Conservation (phyloP, 2,888 invertebrate species). For the Congeria kusceri region DNA sequence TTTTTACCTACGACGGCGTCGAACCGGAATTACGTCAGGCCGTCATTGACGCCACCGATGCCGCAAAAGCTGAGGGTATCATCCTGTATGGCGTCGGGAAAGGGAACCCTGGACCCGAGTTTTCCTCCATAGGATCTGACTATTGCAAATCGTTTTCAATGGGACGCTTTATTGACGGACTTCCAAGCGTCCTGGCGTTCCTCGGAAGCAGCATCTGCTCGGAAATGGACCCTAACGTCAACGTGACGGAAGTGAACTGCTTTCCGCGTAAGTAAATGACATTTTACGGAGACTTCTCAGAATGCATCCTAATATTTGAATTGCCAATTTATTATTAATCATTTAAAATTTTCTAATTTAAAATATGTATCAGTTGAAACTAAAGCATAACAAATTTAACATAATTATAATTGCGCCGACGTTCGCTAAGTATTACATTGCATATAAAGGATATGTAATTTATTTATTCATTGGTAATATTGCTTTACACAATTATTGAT, state of each 20-base stretch:
- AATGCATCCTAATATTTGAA: too few species aligned
- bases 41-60: constrained; percentile 48
- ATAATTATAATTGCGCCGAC: too few species aligned
- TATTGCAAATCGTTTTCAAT: constrained; percentile 68
- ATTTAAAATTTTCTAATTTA: too few species aligned
- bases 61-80: constrained; percentile 55
- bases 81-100: constrained; percentile 67
- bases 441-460: too few species aligned
- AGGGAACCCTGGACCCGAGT: constrained; percentile 61
- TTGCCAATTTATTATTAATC: too few species aligned
- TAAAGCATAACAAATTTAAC: too few species aligned
- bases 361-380: too few species aligned
- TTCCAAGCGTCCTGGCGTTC: constrained; percentile 66
- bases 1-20: constrained; percentile 66
- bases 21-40: constrained; percentile 29
- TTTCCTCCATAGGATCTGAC: constrained; percentile 63
- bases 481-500: too few species aligned
- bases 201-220: constrained; percentile 71
- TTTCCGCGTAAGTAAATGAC: constrained; percentile 68
- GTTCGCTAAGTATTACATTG: too few species aligned
- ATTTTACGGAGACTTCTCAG: too few species aligned
- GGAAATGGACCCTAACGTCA: constrained; percentile 62
- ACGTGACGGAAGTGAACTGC: constrained; percentile 62
- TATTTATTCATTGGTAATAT: too few species aligned
- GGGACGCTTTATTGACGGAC: constrained; percentile 68